These are phyloP conservation scores for Chrysemys picta DNA, from an alignment of 2,113 vertebrate species.

Conservation along the genomic window DNA sequence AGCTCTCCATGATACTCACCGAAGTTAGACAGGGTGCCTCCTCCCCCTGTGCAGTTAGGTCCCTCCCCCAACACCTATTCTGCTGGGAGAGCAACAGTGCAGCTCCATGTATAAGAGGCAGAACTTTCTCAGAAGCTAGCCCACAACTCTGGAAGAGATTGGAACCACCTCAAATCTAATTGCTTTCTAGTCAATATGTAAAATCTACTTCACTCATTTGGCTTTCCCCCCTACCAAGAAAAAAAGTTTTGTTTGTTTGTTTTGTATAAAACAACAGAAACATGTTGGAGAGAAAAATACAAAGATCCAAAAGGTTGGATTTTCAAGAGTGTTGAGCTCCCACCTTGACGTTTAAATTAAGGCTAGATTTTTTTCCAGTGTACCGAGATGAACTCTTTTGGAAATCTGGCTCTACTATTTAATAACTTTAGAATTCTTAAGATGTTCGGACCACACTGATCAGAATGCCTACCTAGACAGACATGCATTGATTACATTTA, in stretches of 20 bases:
- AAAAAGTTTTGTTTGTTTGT: not conserved
- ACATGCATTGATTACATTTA: not conserved
- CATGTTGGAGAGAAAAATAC: not conserved
- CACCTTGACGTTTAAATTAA: not conserved
- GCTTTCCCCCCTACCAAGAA: not conserved
- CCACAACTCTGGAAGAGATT: not conserved
- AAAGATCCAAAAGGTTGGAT: not conserved
- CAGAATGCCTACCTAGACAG: not conserved
- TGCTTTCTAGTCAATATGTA: not conserved
- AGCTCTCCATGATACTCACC: not conserved
- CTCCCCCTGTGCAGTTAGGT: not conserved
- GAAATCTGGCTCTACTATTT: not conserved
- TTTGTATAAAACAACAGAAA: not conserved
- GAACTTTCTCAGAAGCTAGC: not conserved
- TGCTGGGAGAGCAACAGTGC: not conserved
- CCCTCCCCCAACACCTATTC: not conserved
- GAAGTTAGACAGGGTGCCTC: not conserved
- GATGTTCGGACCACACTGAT: not conserved
- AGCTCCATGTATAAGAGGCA: not conserved
- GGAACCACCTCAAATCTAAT: not conserved
- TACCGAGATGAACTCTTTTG: not conserved
- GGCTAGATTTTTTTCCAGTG: not conserved
- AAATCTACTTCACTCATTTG: not conserved
- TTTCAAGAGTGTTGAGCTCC: not conserved
- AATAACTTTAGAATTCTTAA: not conserved